Percentiles rank a stretch among this genome's conserved stretches.
Evolutionary conservation across 1,140 invertebrate genomes (phyloP).

Genomic region (Gonatopus flavifemur): DNA sequence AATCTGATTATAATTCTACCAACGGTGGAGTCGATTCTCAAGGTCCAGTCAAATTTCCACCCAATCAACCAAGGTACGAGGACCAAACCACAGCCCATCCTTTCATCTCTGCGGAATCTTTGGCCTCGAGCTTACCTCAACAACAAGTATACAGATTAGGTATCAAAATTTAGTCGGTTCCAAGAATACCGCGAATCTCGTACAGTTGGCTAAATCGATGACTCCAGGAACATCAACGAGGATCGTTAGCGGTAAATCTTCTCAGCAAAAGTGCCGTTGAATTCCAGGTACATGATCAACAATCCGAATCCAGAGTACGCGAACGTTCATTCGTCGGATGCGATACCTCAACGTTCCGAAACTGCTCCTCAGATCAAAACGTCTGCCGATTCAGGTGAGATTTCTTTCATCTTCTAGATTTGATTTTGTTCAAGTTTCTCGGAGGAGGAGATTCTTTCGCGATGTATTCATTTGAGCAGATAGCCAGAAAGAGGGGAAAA

Average conservation of each 20-base stretch:
- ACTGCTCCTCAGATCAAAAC: no score
- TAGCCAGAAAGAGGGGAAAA: no score
- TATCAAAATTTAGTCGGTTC: constrained; percentile 27
- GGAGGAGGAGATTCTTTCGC: no score
- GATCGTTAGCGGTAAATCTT: not conserved
- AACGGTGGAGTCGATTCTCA: constrained; percentile 37
- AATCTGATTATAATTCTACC: constrained; percentile 37
- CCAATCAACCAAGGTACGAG: no score
- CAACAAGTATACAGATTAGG: constrained; percentile 26
- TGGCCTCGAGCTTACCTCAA: constrained; percentile 18
- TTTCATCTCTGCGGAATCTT: constrained; percentile 21
- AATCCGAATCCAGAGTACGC: constrained; percentile 45
- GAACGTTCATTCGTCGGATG: constrained; percentile 19
- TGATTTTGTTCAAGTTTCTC: no score
- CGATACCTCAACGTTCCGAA: no score
- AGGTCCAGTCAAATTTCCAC: constrained; percentile 48
- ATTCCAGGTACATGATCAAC: constrained; percentile 39
- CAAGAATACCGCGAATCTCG: constrained; percentile 5
- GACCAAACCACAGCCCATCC: no score
- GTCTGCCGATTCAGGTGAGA: no score
- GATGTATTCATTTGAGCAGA: no score
- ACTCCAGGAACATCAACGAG: not conserved
- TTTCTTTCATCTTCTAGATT: no score
- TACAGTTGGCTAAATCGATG: constrained; percentile 6
- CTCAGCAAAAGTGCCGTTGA: not conserved